phyloP scores from a whole-genome alignment of 2,113 vertebrate genomes.

The Lipophrys pholis region DNA sequence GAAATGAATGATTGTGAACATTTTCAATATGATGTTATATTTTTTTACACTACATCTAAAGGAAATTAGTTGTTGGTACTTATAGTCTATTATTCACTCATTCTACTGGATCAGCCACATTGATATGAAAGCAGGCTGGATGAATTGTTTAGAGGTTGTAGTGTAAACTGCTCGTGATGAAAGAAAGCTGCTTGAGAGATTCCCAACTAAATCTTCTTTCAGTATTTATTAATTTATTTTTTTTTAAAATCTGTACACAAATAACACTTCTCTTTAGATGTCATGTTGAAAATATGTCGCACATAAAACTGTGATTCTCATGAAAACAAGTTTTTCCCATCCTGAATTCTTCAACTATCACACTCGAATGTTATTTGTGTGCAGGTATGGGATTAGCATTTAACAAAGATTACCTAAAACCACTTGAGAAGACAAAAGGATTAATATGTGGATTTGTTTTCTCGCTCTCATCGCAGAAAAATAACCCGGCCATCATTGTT shows the following conservation, averaged over 20 bases:
- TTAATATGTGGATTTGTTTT: constrained; percentile 47
- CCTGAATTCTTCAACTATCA: background rate
- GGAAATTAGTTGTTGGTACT: too few relatives aligned
- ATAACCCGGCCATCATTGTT: constrained; percentile 92
- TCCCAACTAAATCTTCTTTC: background rate
- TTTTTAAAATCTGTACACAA: background rate
- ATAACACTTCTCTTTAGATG: background rate
- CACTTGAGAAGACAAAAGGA: constrained; percentile 35
- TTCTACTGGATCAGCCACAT: too few relatives aligned
- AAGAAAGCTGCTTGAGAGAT: too few relatives aligned
- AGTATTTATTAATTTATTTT: background rate
- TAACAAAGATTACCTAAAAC: constrained; percentile 37
- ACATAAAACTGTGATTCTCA: background rate
- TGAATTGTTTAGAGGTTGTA: background rate
- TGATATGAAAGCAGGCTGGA: background rate
- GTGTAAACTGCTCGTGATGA: background rate
- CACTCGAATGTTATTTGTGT: background rate
- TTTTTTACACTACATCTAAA: too few relatives aligned
- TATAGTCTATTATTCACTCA: too few relatives aligned
- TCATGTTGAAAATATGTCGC: background rate
- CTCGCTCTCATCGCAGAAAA: constrained; percentile 88
- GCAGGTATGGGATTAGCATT: constrained; percentile 39
- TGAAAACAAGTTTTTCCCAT: background rate
- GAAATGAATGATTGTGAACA: too few relatives aligned
- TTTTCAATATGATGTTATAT: too few relatives aligned